These are phyloP conservation scores for Denticeps clupeoides DNA, from an alignment of 2,797 vertebrate genomes.

Conservation along the genomic window DNA sequence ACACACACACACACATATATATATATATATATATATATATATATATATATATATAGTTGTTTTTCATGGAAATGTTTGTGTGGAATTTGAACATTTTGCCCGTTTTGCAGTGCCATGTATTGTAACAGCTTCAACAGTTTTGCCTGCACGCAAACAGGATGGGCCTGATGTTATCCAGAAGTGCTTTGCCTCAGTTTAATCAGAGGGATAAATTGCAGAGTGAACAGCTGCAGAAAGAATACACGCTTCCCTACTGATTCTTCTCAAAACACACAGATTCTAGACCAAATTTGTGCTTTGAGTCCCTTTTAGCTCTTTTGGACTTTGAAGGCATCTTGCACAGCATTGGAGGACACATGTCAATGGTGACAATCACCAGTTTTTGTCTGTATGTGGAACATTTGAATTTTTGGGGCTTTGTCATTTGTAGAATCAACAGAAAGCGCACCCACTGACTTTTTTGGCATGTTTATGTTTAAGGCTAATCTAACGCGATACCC, in stretches of 20 bases:
- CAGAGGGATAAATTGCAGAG: slow-evolving; percentile 17
- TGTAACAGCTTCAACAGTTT: slow-evolving; percentile 17
- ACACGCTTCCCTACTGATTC: slow-evolving; percentile 7
- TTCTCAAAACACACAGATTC: slow-evolving; percentile 7
- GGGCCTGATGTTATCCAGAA: slow-evolving; percentile 32
- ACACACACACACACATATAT: too few relatives aligned
- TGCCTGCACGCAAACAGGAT: slow-evolving; percentile 31
- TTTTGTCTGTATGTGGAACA: too few relatives aligned
- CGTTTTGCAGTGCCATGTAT: slow-evolving; percentile 23
- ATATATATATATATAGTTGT: not conserved
- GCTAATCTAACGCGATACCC: too few relatives aligned
- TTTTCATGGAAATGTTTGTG: not conserved
- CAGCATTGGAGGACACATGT: too few relatives aligned
- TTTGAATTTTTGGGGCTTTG: too few relatives aligned
- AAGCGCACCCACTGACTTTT: too few relatives aligned
- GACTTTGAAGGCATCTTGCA: too few relatives aligned
- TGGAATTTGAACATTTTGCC: slow-evolving; percentile 4
- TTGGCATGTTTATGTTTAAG: too few relatives aligned
- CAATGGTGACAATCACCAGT: too few relatives aligned
- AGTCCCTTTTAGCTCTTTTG: too few relatives aligned
- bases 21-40: not conserved
- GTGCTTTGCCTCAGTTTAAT: slow-evolving; percentile 22
- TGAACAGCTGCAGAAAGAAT: slow-evolving; percentile 25
- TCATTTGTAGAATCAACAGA: too few relatives aligned
- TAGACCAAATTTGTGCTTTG: too few relatives aligned